These are phyloP conservation scores for Willisornis vidua DNA, from an alignment of 2,113 vertebrate species.

Conservation along the genomic window DNA sequence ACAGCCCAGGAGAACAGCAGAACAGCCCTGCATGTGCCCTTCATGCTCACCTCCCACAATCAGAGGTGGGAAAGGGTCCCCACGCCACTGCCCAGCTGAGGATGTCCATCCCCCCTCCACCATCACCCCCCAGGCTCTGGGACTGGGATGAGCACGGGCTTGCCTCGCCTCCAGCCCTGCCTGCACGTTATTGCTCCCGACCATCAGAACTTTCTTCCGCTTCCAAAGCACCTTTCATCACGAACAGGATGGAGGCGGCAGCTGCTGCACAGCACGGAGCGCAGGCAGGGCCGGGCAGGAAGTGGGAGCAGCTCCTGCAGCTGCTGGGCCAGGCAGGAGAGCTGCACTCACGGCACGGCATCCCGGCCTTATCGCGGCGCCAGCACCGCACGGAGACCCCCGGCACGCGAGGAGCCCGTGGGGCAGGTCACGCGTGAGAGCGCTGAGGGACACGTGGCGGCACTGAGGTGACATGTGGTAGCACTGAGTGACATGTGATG, in stretches of 20 bases:
- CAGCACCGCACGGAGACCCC: background rate
- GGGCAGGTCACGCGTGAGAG: background rate
- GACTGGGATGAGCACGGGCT: background rate
- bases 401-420: background rate
- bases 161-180: background rate
- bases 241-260: constrained; percentile 40
- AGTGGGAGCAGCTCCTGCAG: constrained; percentile 3
- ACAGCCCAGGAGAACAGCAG: rapidly evolving
- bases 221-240: constrained; percentile 32
- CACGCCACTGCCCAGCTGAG: rapidly evolving
- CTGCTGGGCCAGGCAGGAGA: background rate
- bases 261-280: constrained; percentile 1
- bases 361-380: background rate
- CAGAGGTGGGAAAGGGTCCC: background rate
- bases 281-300: constrained; percentile 17
- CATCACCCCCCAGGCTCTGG: background rate
- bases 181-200: background rate
- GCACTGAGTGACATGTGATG: too few species aligned
- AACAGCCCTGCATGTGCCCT: rapidly evolving
- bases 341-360: background rate
- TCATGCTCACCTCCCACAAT: rapidly evolving
- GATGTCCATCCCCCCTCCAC: background rate
- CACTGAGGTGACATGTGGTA: too few species aligned
- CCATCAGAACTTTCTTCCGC: background rate
- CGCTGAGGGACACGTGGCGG: background rate